These are phyloP conservation scores for Eremophila alpestris DNA, from an alignment of 2,797 vertebrate genomes.

Conservation along the genomic window DNA sequence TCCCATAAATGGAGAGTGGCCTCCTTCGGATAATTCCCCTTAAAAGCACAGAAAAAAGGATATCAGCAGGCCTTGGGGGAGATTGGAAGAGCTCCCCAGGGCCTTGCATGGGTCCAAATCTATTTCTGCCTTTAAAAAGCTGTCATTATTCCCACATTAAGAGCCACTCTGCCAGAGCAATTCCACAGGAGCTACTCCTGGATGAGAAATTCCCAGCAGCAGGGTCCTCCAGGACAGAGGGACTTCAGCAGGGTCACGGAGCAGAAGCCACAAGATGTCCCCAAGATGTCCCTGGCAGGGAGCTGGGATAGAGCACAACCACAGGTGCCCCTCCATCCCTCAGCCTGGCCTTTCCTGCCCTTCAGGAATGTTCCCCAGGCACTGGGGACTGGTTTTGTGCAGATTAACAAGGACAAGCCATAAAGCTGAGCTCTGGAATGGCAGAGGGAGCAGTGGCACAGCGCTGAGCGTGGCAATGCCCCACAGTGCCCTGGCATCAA, in stretches of 20 bases:
- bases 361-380: neutral
- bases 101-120: neutral
- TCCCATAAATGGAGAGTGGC: neutral
- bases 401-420: neutral
- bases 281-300: neutral
- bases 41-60: neutral
- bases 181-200: neutral
- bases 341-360: neutral
- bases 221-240: accelerated
- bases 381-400: neutral
- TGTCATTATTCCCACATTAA: neutral
- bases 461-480: accelerated
- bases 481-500: accelerated
- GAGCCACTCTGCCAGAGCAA: neutral
- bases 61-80: neutral
- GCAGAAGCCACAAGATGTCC: neutral
- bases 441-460: neutral
- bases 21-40: neutral
- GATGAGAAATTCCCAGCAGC: neutral
- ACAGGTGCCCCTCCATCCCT: neutral
- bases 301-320: accelerated
- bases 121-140: neutral
- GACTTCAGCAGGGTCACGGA: neutral
- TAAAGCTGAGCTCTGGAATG: neutral
- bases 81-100: neutral